A percentile compares a stretch with the other conserved stretches of the same genome.
phyloP scores from a whole-genome alignment of 2,113 vertebrate species.

The Cryptotis parvus region DNA sequence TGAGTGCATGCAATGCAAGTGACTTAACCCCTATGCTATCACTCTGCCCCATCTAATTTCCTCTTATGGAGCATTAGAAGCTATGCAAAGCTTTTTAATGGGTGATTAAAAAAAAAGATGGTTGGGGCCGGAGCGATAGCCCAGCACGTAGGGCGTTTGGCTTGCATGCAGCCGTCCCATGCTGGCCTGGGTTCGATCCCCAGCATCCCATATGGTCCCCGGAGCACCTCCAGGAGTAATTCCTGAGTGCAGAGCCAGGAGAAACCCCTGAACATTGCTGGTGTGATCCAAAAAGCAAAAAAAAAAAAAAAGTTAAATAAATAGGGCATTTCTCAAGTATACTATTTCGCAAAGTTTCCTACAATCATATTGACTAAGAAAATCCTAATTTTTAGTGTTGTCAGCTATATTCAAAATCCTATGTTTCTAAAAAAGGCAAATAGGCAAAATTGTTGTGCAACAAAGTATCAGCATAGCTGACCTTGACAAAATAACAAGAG shows the following conservation, averaged over 20 bases:
- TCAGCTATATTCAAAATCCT: neutral
- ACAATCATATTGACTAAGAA: slow-evolving; percentile 14
- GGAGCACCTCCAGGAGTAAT: no score
- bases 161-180: no score
- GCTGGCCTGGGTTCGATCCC: no score
- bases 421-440: neutral
- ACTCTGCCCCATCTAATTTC: no score
- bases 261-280: no score
- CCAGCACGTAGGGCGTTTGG: no score
- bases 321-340: neutral
- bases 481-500: neutral
- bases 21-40: no score
- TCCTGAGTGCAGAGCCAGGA: no score
- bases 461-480: neutral
- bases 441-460: neutral
- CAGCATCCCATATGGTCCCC: no score
- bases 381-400: neutral
- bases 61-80: neutral
- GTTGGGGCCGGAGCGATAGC: no score
- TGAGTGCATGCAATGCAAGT: no score
- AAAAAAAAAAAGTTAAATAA: neutral
- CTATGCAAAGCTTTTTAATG: neutral
- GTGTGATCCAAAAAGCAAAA: no score
- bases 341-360: neutral
- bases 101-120: neutral